A percentile compares a stretch with the other conserved stretches of the same genome.
Conservation (phyloP, 2,797 vertebrate genomes). For the Vireo griseus region DNA sequence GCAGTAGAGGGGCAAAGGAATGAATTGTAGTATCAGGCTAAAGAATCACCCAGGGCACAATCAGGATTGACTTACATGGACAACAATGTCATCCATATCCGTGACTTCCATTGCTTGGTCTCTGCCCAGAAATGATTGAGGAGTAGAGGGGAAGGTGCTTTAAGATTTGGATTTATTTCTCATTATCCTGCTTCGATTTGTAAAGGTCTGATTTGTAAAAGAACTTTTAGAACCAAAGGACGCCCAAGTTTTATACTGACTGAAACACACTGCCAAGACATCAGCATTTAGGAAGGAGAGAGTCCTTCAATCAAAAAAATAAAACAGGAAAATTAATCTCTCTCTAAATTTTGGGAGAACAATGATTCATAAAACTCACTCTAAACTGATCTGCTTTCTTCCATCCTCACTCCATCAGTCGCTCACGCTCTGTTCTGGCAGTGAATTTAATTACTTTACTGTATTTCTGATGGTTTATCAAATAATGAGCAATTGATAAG, state of each 20-base stretch:
- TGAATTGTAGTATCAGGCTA: neutral
- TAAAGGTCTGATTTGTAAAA: neutral
- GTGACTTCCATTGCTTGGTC: neutral
- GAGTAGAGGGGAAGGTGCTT: neutral
- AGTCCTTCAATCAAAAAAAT: neutral
- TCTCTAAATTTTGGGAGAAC: neutral
- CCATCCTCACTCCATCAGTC: neutral
- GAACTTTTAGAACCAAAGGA: neutral
- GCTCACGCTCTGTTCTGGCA: neutral
- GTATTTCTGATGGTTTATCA: conserved; percentile 50
- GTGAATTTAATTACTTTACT: conserved; percentile 42
- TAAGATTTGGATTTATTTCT: neutral
- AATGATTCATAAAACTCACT: conserved; percentile 15
- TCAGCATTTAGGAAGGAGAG: neutral
- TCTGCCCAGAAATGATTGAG: neutral
- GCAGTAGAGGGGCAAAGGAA: neutral
- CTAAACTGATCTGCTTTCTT: neutral
- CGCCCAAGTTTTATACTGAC: neutral
- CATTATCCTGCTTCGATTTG: neutral
- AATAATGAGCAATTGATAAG: conserved; percentile 53
- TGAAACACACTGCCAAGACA: neutral
- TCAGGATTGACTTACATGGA: neutral
- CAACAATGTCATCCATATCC: neutral
- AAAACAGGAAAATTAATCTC: neutral
- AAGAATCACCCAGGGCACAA: neutral